Base-by-base conservation (phyloP, 2,113 vertebrate genomes). In the Rostratula benghalensis region DNA sequence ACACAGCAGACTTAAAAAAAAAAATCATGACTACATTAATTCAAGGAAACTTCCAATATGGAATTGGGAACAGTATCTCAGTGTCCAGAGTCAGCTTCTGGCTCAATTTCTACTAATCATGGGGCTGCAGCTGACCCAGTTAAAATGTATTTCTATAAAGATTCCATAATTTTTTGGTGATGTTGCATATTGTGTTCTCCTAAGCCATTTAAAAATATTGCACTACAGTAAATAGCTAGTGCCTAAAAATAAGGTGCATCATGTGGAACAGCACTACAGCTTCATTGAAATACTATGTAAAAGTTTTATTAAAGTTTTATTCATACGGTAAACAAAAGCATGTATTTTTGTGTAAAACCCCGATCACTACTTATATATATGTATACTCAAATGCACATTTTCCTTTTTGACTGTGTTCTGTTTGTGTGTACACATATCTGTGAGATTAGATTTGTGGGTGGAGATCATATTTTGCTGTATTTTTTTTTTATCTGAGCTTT, bases 131-230 rank as follows among this genome's bases (percentile, higher is more conserved):
- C 90, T 94, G 91, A 94, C 87, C 67, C 75, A 91, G 78, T 91
- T 96, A 61, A 95, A 95, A 91, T 82, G 61, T 39, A 95, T 95
- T 97, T 83, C 68, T 95, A 50, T 88, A 95, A 91, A 76, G 54
- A 85, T 83, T 54, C 50, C 46, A 43, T 88, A 91, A 91, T 93
- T 95, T 93, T 95, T 95, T 85, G 67, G 90, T 90, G 89, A 93
- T 77, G 87, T 28, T 90, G 87, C 84, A 95, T 74, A 83, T 86
- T 90, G 57, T 86, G 54, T 77, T 80, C 70, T 91, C 50, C 90
- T 88, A 89, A 93, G 75, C 87, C 61, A 85, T 91, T 95, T 85
- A 65, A 96, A 81, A 90, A 83, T 91, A 87, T 12, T 85, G 45
- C 78, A 85, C 28, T 59, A 69, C 18, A 63, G 74, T 88, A 93